Evolutionary conservation across 2,797 vertebrate genomes (phyloP).

Genomic region (Peromyscus attwateri): DNA sequence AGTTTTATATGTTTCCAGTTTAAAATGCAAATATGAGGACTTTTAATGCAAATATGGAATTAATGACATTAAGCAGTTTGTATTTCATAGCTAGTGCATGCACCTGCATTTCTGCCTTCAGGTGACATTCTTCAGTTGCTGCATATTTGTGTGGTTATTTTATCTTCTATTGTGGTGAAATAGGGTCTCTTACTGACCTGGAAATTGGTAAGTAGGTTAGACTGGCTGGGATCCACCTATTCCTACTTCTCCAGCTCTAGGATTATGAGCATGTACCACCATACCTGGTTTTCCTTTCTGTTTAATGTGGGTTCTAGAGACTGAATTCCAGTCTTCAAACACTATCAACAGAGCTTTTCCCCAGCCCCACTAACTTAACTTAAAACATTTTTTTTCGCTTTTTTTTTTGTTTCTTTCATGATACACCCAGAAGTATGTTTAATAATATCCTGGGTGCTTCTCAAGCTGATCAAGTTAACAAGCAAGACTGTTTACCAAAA

Average conservation of each 20-base stretch:
- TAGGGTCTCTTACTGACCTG: background rate
- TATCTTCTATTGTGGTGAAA: background rate
- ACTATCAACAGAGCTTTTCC: background rate
- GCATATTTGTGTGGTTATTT: background rate
- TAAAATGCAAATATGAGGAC: constrained; percentile 30
- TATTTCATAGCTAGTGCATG: background rate
- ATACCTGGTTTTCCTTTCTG: background rate
- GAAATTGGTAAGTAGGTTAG: background rate
- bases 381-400: background rate
- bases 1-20: background rate
- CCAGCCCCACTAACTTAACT: background rate
- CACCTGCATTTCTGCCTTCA: constrained; percentile 27
- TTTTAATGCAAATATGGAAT: constrained; percentile 22
- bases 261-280: background rate
- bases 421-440: background rate
- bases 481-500: background rate
- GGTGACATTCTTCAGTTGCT: background rate
- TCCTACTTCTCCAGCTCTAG: background rate
- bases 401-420: background rate
- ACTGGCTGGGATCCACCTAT: background rate
- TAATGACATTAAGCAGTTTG: background rate
- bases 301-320: background rate
- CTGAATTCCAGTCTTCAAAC: background rate
- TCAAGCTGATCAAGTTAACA: background rate
- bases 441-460: background rate